These are phyloP conservation scores for Tolmerus cingulatus DNA, from an alignment of 2,888 invertebrate genomes.

Conservation along the genomic window DNA sequence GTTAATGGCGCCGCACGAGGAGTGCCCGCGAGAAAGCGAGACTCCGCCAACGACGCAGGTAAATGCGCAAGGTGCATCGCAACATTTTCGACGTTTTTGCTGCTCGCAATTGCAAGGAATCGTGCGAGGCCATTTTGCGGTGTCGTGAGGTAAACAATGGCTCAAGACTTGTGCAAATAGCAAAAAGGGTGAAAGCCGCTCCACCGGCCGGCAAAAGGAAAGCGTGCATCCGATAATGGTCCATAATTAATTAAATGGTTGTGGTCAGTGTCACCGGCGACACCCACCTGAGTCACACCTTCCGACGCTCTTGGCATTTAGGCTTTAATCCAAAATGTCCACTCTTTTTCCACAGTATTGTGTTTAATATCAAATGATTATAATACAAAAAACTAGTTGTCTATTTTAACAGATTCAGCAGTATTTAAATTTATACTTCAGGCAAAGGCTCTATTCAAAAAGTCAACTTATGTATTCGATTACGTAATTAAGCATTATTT, in stretches of 20 bases:
- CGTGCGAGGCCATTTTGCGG: not conserved
- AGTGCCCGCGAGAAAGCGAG: not conserved
- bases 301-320: not conserved
- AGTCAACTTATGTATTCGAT: no score
- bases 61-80: conserved; percentile 10
- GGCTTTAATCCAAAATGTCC: no score
- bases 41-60: not conserved
- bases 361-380: no score
- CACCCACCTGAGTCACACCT: not conserved
- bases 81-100: not conserved
- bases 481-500: no score
- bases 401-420: no score
- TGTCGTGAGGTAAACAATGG: not conserved
- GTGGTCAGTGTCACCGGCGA: not conserved
- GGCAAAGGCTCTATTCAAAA: no score
- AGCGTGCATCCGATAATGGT: not conserved
- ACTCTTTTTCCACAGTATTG: no score
- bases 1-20: not conserved
- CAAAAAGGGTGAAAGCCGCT: not conserved
- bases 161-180: not conserved
- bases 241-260: not conserved
- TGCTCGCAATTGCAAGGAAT: not conserved
- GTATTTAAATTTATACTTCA: no score
- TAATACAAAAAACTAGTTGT: no score
- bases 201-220: not conserved